These are phyloP conservation scores for Rotaria macrura DNA, from an alignment of 2,888 invertebrate genomes.

Conservation along the genomic window DNA sequence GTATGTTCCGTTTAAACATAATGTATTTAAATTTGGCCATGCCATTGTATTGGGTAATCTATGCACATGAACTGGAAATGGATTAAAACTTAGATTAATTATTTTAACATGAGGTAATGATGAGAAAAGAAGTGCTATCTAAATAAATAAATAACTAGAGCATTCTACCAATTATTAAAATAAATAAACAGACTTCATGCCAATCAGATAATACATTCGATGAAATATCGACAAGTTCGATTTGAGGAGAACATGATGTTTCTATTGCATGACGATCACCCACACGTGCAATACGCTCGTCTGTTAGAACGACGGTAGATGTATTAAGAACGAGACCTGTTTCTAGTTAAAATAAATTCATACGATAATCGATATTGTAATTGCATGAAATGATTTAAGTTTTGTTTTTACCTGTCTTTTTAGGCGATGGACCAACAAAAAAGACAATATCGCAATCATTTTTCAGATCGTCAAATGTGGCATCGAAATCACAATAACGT, in stretches of 20 bases:
- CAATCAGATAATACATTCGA: slow-evolving; percentile 26
- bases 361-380: too few relatives aligned
- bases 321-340: not conserved
- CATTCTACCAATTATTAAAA: not conserved
- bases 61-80: not conserved
- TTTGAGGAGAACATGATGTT: not conserved
- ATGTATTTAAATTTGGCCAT: slow-evolving; percentile 17
- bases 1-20: not conserved
- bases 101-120: slow-evolving; percentile 11
- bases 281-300: not conserved
- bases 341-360: not conserved
- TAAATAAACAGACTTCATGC: slow-evolving; percentile 25
- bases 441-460: slow-evolving; percentile 10
- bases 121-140: not conserved
- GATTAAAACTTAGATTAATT: slow-evolving; percentile 5
- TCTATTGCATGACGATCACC: not conserved
- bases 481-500: slow-evolving; percentile 18
- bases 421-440: not conserved
- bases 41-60: not conserved
- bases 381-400: not conserved
- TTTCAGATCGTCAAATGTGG: not conserved
- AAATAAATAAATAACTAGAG: not conserved
- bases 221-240: slow-evolving; percentile 14
- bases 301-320: slow-evolving; percentile 1
- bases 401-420: not conserved